These are phyloP conservation scores for Epiblema foenella DNA, from an alignment of 2,888 invertebrate genomes.

Conservation along the genomic window DNA sequence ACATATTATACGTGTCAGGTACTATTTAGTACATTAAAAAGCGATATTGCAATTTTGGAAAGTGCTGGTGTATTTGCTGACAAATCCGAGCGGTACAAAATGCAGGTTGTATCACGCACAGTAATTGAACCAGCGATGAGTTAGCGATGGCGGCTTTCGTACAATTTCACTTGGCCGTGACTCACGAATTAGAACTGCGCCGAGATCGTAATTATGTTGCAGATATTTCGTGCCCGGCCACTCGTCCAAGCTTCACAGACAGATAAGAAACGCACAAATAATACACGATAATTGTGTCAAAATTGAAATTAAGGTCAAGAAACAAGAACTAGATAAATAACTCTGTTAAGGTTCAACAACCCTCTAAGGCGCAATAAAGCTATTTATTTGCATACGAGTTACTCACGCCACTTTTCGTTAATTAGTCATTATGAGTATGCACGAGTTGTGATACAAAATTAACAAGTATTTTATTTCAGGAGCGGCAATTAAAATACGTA, in stretches of 20 bases:
- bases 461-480: background rate
- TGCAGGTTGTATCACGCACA: constrained; percentile 75
- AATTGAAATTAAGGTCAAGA: constrained; percentile 70
- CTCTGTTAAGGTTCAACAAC: background rate
- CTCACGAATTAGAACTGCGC: constrained; percentile 82
- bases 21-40: constrained; percentile 57
- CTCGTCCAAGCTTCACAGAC: constrained; percentile 58
- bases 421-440: constrained; percentile 1
- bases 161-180: constrained; percentile 81
- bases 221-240: constrained; percentile 78
- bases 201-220: constrained; percentile 78
- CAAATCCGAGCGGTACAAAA: constrained; percentile 62
- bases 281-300: constrained; percentile 69
- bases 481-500: background rate
- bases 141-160: constrained; percentile 70
- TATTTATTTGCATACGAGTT: background rate
- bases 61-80: constrained; percentile 49
- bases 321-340: constrained; percentile 42
- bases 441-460: background rate
- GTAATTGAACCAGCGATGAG: constrained; percentile 69
- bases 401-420: background rate
- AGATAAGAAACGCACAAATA: constrained; percentile 65
- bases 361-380: background rate
- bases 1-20: constrained; percentile 52
- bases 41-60: constrained; percentile 55